Evolutionary conservation across 30 jellyfish, hydroid and myxozoan species (phyloP).

Genomic region (Aurelia aurita complex sp. Pacific): DNA sequence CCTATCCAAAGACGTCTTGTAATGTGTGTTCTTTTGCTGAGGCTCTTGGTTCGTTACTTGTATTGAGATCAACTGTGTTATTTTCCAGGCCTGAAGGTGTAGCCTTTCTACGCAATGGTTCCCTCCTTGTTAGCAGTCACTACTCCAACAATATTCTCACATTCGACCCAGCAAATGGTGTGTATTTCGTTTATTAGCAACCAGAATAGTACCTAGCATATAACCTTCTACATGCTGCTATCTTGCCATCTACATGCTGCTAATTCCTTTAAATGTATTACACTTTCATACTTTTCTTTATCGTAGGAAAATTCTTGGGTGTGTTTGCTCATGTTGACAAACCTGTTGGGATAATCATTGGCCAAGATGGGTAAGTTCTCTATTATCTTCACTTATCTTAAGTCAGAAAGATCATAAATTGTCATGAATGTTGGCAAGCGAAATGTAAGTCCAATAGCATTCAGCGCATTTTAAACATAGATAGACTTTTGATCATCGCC

Average conservation of each 20-base stretch:
- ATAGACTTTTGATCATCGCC: too few species aligned
- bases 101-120: slow-evolving; percentile 41
- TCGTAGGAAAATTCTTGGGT: slow-evolving; percentile 18
- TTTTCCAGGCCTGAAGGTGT: slow-evolving; percentile 60
- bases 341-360: slow-evolving; percentile 54
- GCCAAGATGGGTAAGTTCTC: slow-evolving; percentile 39
- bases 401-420: background rate
- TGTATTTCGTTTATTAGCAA: background rate
- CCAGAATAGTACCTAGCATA: too few species aligned
- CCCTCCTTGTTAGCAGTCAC: slow-evolving; percentile 52
- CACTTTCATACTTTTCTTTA: background rate
- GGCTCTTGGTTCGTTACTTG: background rate
- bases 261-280: background rate
- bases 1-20: too few species aligned
- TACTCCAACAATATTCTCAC: slow-evolving; percentile 26
- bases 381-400: background rate
- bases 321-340: slow-evolving; percentile 46
- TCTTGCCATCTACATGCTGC: too few species aligned
- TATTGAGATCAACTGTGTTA: background rate
- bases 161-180: slow-evolving; percentile 11
- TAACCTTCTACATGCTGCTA: too few species aligned
- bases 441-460: too few species aligned
- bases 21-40: too few species aligned
- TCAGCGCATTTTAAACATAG: too few species aligned
- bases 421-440: background rate